Evolutionary conservation across 2,797 vertebrate species (phyloP).

Genomic region (Schizopygopsis pylzovi): DNA sequence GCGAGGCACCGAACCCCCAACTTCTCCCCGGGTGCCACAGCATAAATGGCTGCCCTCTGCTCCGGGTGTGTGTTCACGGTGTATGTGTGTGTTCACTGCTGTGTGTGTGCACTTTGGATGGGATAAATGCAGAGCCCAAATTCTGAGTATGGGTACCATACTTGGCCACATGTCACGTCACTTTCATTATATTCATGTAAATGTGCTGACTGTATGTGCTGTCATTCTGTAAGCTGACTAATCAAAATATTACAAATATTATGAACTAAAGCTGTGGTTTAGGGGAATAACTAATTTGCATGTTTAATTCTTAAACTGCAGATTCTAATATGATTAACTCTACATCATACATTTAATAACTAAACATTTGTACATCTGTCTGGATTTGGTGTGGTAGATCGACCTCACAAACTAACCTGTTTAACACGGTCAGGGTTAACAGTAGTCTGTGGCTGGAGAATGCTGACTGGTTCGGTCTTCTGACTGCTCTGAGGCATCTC

Average conservation of each 20-base stretch:
- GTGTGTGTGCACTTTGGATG: no score
- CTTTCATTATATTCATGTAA: not conserved
- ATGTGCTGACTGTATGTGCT: not conserved
- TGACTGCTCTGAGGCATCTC: constrained; percentile 99
- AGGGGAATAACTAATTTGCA: not conserved
- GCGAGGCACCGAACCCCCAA: no score
- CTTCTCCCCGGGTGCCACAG: no score
- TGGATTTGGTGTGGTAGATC: not conserved
- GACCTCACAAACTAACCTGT: constrained; percentile 84
- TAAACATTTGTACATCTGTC: not conserved
- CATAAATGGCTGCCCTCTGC: no score
- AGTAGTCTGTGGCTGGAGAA: constrained; percentile 98
- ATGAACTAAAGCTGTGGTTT: not conserved
- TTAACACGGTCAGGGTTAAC: constrained; percentile 99
- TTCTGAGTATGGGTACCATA: no score
- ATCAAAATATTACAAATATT: constrained; percentile 1
- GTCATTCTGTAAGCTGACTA: constrained; percentile 1
- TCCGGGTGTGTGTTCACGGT: no score
- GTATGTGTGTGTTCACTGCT: no score
- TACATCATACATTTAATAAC: not conserved
- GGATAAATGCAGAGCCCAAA: no score
- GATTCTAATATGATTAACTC: not conserved
- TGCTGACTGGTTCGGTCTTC: constrained; percentile 99
- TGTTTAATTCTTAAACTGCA: not conserved
- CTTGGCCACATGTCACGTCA: no score